A percentile compares a stretch with the other conserved stretches of the same genome.
phyloP scores from a whole-genome alignment of 1,140 invertebrate genomes.

The Scaptomyza montana region DNA sequence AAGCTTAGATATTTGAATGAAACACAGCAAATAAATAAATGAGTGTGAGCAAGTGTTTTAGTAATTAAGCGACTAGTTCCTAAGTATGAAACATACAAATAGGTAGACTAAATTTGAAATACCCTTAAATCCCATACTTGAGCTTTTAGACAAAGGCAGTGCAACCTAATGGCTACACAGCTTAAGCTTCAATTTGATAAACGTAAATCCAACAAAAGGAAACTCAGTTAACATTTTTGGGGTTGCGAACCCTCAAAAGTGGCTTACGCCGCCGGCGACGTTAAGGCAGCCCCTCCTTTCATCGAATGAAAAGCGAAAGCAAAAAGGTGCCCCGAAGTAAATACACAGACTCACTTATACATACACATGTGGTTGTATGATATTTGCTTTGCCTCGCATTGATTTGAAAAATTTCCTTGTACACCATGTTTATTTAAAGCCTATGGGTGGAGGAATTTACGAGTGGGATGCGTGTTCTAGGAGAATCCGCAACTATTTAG shows the following conservation, averaged over 20 bases:
- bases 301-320: constrained; percentile 38
- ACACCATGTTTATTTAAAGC: constrained; percentile 45
- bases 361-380: constrained; percentile 1
- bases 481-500: constrained; percentile 66
- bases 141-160: constrained; percentile 27
- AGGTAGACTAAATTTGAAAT: neutral
- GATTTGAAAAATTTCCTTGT: constrained; percentile 57
- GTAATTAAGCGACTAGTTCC: neutral
- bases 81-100: neutral
- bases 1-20: neutral
- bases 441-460: neutral
- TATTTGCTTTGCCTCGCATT: constrained; percentile 46
- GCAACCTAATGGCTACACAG: constrained; percentile 59
- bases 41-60: neutral
- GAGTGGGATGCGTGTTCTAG: no score
- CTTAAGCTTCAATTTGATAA: constrained; percentile 74
- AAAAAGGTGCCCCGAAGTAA: constrained; percentile 65
- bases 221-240: constrained; percentile 32
- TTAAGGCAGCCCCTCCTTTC: neutral
- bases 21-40: neutral
- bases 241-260: constrained; percentile 54
- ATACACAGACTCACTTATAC: constrained; percentile 30
- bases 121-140: neutral
- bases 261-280: constrained; percentile 21
- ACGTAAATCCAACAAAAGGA: constrained; percentile 58